A percentile compares a stretch with the other conserved stretches of the same genome.
Evolutionary conservation across 2,888 invertebrate species (phyloP).

Genomic region (Cylindroiulus punctatus): DNA sequence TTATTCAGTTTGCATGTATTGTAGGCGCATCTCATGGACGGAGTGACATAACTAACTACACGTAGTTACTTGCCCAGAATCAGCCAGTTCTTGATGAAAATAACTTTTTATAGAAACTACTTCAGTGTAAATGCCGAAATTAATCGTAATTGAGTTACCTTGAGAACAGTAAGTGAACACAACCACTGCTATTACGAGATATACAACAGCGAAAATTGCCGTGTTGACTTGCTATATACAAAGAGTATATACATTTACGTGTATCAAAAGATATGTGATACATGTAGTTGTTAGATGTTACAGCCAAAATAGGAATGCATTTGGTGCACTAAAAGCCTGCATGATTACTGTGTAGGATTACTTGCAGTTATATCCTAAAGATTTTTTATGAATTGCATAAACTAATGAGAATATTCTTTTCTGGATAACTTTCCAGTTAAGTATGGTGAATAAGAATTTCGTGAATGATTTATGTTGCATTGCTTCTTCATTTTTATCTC

Average conservation of each 20-base stretch:
- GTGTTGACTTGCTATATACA: background rate
- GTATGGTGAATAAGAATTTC: too few species aligned
- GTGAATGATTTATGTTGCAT: too few species aligned
- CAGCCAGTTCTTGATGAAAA: background rate
- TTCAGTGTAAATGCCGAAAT: background rate
- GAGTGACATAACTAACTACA: background rate
- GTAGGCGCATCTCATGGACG: background rate
- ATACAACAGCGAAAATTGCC: background rate
- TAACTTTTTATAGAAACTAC: background rate
- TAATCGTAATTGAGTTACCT: background rate
- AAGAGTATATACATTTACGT: background rate
- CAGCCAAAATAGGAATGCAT: too few species aligned
- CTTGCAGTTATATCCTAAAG: too few species aligned
- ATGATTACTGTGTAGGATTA: too few species aligned
- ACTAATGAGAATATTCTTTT: too few species aligned
- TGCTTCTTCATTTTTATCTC: background rate
- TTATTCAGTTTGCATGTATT: background rate
- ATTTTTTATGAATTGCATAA: too few species aligned
- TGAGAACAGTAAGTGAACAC: background rate
- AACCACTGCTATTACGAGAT: background rate
- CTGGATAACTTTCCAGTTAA: too few species aligned
- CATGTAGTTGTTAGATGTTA: background rate
- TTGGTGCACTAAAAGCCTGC: too few species aligned
- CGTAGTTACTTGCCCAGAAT: background rate
- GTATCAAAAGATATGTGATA: background rate